Evolutionary conservation across 1,140 invertebrate species (phyloP).

Genomic region (Trinorchestia longiramus): DNA sequence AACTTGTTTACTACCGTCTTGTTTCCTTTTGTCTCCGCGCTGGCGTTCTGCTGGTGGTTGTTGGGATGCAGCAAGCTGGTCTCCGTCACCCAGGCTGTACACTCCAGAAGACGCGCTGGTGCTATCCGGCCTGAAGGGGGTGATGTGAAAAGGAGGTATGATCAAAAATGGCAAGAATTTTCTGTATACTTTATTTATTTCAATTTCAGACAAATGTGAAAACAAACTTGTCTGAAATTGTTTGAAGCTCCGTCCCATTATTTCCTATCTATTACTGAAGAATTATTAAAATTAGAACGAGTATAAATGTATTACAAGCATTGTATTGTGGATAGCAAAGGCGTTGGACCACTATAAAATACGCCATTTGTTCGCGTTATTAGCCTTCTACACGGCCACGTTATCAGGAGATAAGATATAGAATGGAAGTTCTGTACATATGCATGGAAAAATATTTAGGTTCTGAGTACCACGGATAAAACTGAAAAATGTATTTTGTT

Average conservation of each 20-base stretch:
- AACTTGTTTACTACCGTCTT: neutral
- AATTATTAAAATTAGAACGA: neutral
- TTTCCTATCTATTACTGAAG: neutral
- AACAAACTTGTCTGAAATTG: neutral
- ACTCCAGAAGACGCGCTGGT: neutral
- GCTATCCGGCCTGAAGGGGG: neutral
- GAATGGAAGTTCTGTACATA: too few relatives aligned
- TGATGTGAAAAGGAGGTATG: neutral
- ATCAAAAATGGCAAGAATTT: neutral
- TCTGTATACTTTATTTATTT: neutral
- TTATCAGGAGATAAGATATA: too few relatives aligned
- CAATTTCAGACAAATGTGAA: neutral
- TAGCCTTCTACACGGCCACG: too few relatives aligned
- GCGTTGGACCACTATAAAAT: too few relatives aligned
- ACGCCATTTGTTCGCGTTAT: too few relatives aligned
- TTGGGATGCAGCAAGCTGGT: neutral
- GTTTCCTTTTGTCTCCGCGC: conserved; percentile 22
- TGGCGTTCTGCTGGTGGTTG: neutral
- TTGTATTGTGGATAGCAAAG: too few relatives aligned
- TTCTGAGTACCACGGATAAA: too few relatives aligned
- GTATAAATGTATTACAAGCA: too few relatives aligned
- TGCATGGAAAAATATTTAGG: too few relatives aligned
- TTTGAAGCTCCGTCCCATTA: too few relatives aligned
- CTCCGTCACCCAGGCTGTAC: neutral
- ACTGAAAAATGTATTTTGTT: too few relatives aligned